A percentile compares a stretch with the other conserved stretches of the same genome.
These are phyloP conservation scores for Pygmarrhopalites habei DNA, from an alignment of 1,140 invertebrate genomes.

Conservation along the genomic window DNA sequence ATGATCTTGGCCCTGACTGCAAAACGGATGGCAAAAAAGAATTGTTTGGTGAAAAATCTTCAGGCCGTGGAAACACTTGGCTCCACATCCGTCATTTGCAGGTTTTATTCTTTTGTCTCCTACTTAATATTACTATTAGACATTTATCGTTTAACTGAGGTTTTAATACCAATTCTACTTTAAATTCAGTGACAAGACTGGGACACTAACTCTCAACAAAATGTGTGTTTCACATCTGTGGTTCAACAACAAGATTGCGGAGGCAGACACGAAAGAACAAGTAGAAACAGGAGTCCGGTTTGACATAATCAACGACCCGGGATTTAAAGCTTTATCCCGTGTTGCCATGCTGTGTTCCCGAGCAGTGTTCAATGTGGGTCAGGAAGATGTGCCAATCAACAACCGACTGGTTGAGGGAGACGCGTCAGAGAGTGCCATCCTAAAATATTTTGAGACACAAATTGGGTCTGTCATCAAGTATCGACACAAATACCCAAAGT, in stretches of 20 bases:
- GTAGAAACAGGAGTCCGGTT: slow-evolving; percentile 45
- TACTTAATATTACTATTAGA: background rate
- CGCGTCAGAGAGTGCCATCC: slow-evolving; percentile 47
- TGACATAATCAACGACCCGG: slow-evolving; percentile 27
- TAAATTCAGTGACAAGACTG: slow-evolving; percentile 84
- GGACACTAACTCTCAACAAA: slow-evolving; percentile 60
- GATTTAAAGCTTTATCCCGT: slow-evolving; percentile 57
- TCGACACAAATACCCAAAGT: slow-evolving; percentile 38
- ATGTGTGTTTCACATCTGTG: slow-evolving; percentile 72
- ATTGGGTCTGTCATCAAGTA: slow-evolving; percentile 37
- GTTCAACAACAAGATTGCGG: slow-evolving; percentile 56
- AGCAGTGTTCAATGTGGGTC: slow-evolving; percentile 61
- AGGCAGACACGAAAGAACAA: slow-evolving; percentile 51
- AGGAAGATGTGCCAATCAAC: slow-evolving; percentile 50
- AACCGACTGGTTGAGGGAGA: slow-evolving; percentile 20
- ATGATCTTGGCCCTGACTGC: slow-evolving; percentile 58
- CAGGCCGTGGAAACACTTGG: slow-evolving; percentile 72
- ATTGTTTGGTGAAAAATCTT: slow-evolving; percentile 68
- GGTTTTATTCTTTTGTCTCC: too few species aligned
- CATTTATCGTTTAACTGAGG: background rate
- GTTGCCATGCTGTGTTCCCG: slow-evolving; percentile 66
- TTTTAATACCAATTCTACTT: background rate
- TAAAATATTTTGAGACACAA: slow-evolving; percentile 59
- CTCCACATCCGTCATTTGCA: slow-evolving; percentile 70
- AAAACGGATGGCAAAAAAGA: slow-evolving; percentile 64